Evolutionary conservation across 2,797 vertebrate species (phyloP).

Genomic region (Mormyrops boulengeri): DNA sequence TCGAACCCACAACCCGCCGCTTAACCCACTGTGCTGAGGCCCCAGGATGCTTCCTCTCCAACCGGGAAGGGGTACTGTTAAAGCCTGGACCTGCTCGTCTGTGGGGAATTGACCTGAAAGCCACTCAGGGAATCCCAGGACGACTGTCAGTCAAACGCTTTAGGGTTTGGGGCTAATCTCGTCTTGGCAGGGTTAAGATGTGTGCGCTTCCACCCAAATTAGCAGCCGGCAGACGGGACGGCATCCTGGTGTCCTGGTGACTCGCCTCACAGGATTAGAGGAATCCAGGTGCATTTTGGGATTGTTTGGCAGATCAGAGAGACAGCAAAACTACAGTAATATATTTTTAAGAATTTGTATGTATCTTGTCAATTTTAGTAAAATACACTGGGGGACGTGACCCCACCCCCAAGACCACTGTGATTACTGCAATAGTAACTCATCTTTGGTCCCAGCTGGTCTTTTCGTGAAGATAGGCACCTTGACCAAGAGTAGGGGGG

Average conservation of each 20-base stretch:
- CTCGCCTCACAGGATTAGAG: not conserved
- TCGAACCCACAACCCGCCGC: not conserved
- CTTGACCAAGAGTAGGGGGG: not conserved
- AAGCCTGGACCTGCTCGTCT: not conserved
- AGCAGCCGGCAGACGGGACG: slow-evolving; percentile 48
- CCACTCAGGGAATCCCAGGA: slow-evolving; percentile 35
- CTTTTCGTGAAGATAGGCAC: not conserved
- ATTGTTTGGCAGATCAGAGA: not conserved
- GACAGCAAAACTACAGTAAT: not conserved
- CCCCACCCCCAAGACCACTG: not conserved
- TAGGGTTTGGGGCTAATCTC: slow-evolving; percentile 57
- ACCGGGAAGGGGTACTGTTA: not conserved
- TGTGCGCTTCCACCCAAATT: slow-evolving; percentile 60
- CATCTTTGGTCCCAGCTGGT: not conserved
- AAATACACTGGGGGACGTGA: not conserved
- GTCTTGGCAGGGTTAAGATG: slow-evolving; percentile 57
- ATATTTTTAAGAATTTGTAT: not conserved
- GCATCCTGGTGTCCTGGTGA: not conserved
- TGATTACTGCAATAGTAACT: not conserved
- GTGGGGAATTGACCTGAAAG: not conserved
- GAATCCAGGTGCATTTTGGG: not conserved
- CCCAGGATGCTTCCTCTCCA: not conserved
- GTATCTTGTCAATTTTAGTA: not conserved
- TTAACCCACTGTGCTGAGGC: not conserved
- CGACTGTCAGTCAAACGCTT: slow-evolving; percentile 44